phyloP scores from a whole-genome alignment of 2,888 invertebrate species.

The Phragmatobia fuliginosa region DNA sequence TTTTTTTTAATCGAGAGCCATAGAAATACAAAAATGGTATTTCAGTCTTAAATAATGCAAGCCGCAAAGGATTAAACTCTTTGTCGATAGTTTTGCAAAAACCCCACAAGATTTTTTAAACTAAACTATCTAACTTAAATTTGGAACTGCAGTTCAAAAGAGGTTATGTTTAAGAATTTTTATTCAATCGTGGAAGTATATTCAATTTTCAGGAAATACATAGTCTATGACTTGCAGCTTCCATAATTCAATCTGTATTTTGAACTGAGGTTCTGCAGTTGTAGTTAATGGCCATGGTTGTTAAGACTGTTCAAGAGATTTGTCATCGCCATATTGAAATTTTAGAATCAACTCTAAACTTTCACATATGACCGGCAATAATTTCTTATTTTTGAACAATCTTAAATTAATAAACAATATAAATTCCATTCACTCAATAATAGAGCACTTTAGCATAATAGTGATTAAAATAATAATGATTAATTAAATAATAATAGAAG shows the following conservation, averaged over 20 bases:
- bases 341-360: slow-evolving; percentile 14
- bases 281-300: slow-evolving; percentile 8
- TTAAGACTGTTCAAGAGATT: not conserved
- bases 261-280: not conserved
- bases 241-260: not conserved
- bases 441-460: slow-evolving; percentile 19
- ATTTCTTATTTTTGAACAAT: not conserved
- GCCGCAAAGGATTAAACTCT: not conserved
- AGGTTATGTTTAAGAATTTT: no score
- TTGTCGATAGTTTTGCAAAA: not conserved
- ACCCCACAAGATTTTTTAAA: not conserved
- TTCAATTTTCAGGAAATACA: not conserved
- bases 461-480: slow-evolving; percentile 23
- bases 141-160: not conserved
- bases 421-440: slow-evolving; percentile 17
- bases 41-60: not conserved
- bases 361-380: not conserved
- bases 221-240: not conserved
- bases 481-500: slow-evolving; percentile 31
- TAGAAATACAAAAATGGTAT: not conserved
- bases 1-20: not conserved
- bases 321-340: slow-evolving; percentile 4
- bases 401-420: not conserved
- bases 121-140: not conserved
- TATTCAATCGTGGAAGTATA: not conserved